phyloP scores from a whole-genome alignment of 1,140 invertebrate species.

The Drosophila persimilis region DNA sequence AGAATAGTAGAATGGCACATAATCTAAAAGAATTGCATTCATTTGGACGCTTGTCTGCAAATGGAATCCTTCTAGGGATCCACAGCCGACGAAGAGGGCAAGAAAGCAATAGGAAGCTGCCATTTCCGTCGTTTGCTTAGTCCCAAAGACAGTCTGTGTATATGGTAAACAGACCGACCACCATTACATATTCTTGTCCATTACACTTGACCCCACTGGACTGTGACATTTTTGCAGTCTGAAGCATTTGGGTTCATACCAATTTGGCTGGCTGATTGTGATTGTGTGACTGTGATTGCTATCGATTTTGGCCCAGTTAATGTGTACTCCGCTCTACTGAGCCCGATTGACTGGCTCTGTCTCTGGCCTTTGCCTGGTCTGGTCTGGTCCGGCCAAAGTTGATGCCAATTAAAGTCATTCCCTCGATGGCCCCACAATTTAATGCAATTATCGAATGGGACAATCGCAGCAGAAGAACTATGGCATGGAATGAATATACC shows the following conservation, averaged over 20 bases:
- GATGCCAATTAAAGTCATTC: conserved; percentile 47
- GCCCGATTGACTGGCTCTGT: conserved; percentile 22
- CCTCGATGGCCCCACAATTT: conserved; percentile 18
- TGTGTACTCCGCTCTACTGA: conserved; percentile 30
- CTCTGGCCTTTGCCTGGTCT: conserved; percentile 30
- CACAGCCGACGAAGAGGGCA: conserved; percentile 7
- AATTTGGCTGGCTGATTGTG: conserved; percentile 13
- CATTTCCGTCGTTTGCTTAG: conserved; percentile 40
- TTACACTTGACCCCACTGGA: conserved; percentile 31
- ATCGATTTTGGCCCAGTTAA: conserved; percentile 49
- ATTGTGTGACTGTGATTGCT: conserved; percentile 37
- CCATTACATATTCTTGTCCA: conserved; percentile 38
- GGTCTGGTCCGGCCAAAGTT: background rate
- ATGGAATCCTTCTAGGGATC: conserved; percentile 18
- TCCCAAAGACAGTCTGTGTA: conserved; percentile 21
- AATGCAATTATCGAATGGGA: conserved; percentile 3
- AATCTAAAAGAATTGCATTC: conserved; percentile 7
- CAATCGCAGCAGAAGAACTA: background rate
- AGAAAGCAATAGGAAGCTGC: conserved; percentile 27
- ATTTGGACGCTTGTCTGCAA: background rate
- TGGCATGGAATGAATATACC: background rate
- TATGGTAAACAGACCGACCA: conserved; percentile 30
- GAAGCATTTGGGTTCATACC: conserved; percentile 40
- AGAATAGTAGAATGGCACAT: background rate
- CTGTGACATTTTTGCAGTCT: conserved; percentile 22